A percentile compares a stretch with the other conserved stretches of the same genome.
phyloP scores from a whole-genome alignment of 2,113 vertebrate genomes.

The Neopipo cinnamomea region DNA sequence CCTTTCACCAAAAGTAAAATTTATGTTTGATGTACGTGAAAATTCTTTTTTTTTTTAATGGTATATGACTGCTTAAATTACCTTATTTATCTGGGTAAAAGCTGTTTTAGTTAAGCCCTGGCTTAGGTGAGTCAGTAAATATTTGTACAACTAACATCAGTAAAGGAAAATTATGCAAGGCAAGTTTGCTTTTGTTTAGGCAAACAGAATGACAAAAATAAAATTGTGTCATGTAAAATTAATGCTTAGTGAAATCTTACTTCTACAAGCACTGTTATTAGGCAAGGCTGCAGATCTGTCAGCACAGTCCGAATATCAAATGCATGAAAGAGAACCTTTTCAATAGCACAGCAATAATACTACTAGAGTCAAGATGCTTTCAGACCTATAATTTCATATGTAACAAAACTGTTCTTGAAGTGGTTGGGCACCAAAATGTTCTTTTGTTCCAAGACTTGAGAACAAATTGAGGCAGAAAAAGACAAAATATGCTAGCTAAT shows the following conservation, averaged over 20 bases:
- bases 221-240: neutral
- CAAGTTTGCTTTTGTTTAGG: constrained; percentile 62
- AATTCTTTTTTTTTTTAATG: neutral
- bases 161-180: constrained; percentile 29
- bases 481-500: neutral
- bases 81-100: constrained; percentile 22
- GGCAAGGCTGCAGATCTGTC: neutral
- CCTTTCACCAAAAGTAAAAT: neutral
- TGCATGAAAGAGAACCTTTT: neutral
- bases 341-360: neutral
- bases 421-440: neutral
- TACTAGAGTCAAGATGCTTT: neutral
- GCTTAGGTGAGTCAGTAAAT: constrained; percentile 40
- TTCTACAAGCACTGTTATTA: neutral
- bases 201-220: constrained; percentile 61
- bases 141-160: constrained; percentile 43
- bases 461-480: neutral
- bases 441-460: neutral
- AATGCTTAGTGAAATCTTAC: neutral
- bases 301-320: neutral
- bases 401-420: neutral
- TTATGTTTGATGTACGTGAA: neutral
- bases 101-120: neutral
- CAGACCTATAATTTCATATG: neutral
- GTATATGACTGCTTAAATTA: neutral